Conservation (phyloP, 53 echinoderm and acorn worm genomes). For the Echinometra lucunter region DNA sequence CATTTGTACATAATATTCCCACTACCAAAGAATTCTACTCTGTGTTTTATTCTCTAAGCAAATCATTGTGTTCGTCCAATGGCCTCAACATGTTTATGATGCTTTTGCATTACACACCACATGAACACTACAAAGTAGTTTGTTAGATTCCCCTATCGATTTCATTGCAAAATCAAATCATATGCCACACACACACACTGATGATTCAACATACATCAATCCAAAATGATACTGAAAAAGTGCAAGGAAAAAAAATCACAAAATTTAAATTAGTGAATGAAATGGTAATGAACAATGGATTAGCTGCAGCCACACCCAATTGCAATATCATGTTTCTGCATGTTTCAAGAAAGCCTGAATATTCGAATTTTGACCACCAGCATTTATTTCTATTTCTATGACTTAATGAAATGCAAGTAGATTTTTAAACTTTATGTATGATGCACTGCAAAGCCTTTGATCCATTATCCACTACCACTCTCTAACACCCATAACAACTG, state of each 20-base stretch:
- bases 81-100: not conserved
- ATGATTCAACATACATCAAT: not conserved
- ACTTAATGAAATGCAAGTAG: not conserved
- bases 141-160: not conserved
- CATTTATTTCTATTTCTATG: not conserved
- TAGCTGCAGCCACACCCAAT: slow-evolving; percentile 36
- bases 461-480: slow-evolving; percentile 39
- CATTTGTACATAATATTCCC: not conserved
- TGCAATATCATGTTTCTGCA: not conserved
- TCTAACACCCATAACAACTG: not conserved
- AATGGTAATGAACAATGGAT: slow-evolving; percentile 48
- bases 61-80: not conserved
- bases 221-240: not conserved
- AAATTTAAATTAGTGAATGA: slow-evolving; percentile 13
- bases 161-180: not conserved
- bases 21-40: not conserved
- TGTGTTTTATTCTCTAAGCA: not conserved
- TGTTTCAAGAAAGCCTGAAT: not conserved
- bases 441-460: slow-evolving; percentile 25
- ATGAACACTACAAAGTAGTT: not conserved
- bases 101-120: not conserved
- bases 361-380: not conserved
- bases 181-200: not conserved
- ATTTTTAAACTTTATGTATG: not conserved
- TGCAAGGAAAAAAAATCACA: not conserved